A percentile compares a stretch with the other conserved stretches of the same genome.
Conservation (phyloP, 2,888 invertebrate species). For the Pimpla rufipes region DNA sequence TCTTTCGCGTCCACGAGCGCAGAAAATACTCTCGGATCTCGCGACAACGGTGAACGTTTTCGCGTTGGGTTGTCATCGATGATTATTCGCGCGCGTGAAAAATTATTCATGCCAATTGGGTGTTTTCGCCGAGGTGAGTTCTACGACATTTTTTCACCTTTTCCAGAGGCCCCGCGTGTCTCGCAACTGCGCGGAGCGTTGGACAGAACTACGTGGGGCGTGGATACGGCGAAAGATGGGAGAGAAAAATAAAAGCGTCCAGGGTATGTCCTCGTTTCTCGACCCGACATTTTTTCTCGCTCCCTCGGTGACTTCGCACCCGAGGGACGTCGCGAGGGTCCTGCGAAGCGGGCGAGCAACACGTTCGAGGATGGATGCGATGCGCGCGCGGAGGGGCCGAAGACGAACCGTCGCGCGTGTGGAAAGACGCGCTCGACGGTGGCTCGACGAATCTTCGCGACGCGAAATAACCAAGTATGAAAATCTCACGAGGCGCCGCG, state of each 20-base stretch:
- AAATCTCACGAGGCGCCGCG: no score
- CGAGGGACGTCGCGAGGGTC: conserved; percentile 56
- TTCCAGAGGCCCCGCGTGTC: neutral
- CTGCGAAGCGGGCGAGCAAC: conserved; percentile 33
- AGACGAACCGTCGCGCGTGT: conserved; percentile 9
- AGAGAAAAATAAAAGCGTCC: conserved; percentile 47
- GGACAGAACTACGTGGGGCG: conserved; percentile 3
- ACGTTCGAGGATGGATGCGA: conserved; percentile 36
- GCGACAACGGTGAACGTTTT: no score
- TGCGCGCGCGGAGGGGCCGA: neutral
- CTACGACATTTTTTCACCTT: neutral
- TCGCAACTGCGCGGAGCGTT: conserved; percentile 1
- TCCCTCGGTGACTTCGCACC: conserved; percentile 33
- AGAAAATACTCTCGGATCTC: neutral
- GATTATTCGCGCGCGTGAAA: no score
- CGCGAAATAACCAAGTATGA: no score
- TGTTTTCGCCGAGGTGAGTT: neutral
- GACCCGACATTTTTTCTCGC: conserved; percentile 18
- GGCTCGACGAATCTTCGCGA: no score
- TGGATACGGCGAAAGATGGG: conserved; percentile 19
- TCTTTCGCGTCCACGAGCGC: neutral
- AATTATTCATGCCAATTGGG: neutral
- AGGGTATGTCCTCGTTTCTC: conserved; percentile 57
- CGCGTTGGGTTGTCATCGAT: no score
- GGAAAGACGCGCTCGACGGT: no score